Percentiles rank a stretch among this genome's conserved stretches.
Evolutionary conservation across 92 coral and sea anemone species (phyloP).

Genomic region (Palythoa grandis): DNA sequence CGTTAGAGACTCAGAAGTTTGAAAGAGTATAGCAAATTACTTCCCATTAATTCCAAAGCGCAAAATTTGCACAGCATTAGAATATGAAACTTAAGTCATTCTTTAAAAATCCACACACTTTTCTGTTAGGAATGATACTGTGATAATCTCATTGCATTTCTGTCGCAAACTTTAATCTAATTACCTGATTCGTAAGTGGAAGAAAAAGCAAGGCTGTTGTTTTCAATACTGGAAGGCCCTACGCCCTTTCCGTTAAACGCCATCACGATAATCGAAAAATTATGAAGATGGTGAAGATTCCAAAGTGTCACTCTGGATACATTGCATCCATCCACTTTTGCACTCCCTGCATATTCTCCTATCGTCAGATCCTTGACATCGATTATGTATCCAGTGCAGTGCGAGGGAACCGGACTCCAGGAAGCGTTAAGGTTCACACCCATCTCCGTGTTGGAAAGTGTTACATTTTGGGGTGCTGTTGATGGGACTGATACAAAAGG

Average conservation of each 20-base stretch:
- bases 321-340: neutral
- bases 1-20: too few species aligned
- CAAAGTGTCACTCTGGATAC: neutral
- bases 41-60: too few species aligned
- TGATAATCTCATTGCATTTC: neutral
- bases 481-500: constrained; percentile 4
- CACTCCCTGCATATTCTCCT: neutral
- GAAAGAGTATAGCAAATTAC: too few species aligned
- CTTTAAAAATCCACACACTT: too few species aligned
- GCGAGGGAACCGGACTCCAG: neutral
- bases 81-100: too few species aligned
- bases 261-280: constrained; percentile 15
- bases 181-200: constrained; percentile 34
- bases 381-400: constrained; percentile 9
- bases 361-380: constrained; percentile 27
- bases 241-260: constrained; percentile 10
- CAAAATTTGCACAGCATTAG: too few species aligned
- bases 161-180: neutral
- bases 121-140: too few species aligned
- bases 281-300: constrained; percentile 24
- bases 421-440: constrained; percentile 14
- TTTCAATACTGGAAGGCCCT: constrained; percentile 10
- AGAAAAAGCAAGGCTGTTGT: constrained; percentile 13
- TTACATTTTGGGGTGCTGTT: constrained; percentile 25
- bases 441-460: constrained; percentile 24